phyloP scores from a whole-genome alignment of 2,113 vertebrate genomes.

The Vulpes vulpes region DNA sequence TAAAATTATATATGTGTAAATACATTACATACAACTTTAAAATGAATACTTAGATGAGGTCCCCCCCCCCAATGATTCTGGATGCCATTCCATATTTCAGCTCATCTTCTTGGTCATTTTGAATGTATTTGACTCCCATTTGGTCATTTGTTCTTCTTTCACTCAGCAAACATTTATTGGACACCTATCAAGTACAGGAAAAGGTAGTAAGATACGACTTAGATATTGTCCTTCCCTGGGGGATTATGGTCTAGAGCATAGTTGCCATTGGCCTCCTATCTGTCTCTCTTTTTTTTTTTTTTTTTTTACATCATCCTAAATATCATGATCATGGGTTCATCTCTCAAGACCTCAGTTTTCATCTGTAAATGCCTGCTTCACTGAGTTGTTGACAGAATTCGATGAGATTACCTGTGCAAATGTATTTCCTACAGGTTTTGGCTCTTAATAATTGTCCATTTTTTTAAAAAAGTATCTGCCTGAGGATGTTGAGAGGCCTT shows the following conservation, averaged over 20 bases:
- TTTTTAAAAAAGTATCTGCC: not conserved
- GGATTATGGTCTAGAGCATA: not conserved
- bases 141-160: not conserved
- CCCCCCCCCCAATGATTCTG: not conserved
- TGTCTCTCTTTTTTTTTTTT: not conserved
- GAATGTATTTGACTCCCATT: not conserved
- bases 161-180: not conserved
- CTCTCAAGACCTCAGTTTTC: not conserved
- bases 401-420: not conserved
- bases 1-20: not conserved
- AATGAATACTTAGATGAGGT: not conserved
- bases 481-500: not conserved
- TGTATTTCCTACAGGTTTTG: not conserved
- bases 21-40: not conserved
- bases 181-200: not conserved
- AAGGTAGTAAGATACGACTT: not conserved
- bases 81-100: not conserved
- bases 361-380: not conserved
- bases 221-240: not conserved
- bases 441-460: not conserved
- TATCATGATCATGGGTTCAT: not conserved
- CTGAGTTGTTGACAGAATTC: not conserved
- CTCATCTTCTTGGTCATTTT: not conserved
- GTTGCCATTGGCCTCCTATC: not conserved
- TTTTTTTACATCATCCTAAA: not conserved